A percentile compares a stretch with the other conserved stretches of the same genome.
These are phyloP conservation scores for Phaethon lepturus DNA, from an alignment of 2,113 vertebrate genomes.

Conservation along the genomic window DNA sequence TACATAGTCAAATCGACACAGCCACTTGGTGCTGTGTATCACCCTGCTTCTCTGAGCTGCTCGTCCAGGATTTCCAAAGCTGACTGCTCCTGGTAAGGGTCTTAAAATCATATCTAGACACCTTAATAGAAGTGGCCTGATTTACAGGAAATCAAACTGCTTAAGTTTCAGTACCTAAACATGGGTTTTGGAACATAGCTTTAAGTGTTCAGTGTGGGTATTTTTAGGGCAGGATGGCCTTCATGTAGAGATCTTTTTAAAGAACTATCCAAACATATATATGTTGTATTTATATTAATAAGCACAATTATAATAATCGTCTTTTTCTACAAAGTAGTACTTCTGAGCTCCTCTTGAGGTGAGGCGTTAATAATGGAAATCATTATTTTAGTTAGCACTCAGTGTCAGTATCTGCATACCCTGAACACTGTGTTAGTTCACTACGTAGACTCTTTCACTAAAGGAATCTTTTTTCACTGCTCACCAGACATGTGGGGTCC, in stretches of 20 bases:
- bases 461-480: neutral
- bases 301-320: neutral
- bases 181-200: neutral
- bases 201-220: neutral
- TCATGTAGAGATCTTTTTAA: neutral
- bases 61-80: neutral
- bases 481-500: neutral
- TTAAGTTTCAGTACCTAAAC: neutral
- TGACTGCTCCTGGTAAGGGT: neutral
- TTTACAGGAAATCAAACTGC: neutral
- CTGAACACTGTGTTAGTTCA: neutral
- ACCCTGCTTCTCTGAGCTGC: neutral
- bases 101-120: neutral
- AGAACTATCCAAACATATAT: neutral
- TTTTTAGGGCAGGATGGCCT: neutral
- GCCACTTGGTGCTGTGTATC: neutral
- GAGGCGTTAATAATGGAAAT: neutral
- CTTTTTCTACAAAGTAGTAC: neutral
- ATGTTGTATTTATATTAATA: neutral
- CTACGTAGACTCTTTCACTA: neutral
- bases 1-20: rapidly evolving
- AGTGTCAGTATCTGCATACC: neutral
- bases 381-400: neutral
- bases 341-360: neutral
- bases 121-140: neutral